Conservation (phyloP, 2,797 vertebrate genomes). For the Astyanax mexicanus region DNA sequence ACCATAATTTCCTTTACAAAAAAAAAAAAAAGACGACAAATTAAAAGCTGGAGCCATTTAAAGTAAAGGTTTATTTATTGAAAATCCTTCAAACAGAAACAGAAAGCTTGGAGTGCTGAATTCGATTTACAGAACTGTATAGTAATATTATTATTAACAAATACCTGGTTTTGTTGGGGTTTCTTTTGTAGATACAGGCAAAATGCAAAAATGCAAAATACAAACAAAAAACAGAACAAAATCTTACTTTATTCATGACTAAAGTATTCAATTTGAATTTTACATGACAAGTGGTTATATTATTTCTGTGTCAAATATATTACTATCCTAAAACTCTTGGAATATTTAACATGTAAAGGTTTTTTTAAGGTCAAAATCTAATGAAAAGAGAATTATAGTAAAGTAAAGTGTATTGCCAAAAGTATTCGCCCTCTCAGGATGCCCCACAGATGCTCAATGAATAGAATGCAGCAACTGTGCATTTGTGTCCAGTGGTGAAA, state of each 20-base stretch:
- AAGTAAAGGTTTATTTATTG: slow-evolving; percentile 15
- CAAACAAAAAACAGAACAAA: no score
- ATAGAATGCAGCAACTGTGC: no score
- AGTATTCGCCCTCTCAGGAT: no score
- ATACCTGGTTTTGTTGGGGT: not conserved
- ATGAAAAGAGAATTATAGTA: not conserved
- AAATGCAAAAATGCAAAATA: no score
- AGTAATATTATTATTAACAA: not conserved
- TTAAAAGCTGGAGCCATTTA: not conserved
- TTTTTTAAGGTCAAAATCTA: not conserved
- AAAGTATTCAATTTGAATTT: not conserved
- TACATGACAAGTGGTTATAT: not conserved
- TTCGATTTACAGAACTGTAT: not conserved
- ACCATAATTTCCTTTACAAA: no score
- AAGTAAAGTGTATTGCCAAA: no score
- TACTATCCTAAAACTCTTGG: not conserved
- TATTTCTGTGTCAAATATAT: not conserved
- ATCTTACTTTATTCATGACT: not conserved
- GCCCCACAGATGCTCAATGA: no score
- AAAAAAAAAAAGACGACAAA: no score
- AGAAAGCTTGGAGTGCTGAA: not conserved
- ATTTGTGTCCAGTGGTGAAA: no score
- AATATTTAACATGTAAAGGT: not conserved
- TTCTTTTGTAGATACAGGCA: not conserved
- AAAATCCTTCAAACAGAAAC: slow-evolving; percentile 9